phyloP scores from a whole-genome alignment of 2,888 invertebrate genomes.

The Drosophila nr. perissopoda region DNA sequence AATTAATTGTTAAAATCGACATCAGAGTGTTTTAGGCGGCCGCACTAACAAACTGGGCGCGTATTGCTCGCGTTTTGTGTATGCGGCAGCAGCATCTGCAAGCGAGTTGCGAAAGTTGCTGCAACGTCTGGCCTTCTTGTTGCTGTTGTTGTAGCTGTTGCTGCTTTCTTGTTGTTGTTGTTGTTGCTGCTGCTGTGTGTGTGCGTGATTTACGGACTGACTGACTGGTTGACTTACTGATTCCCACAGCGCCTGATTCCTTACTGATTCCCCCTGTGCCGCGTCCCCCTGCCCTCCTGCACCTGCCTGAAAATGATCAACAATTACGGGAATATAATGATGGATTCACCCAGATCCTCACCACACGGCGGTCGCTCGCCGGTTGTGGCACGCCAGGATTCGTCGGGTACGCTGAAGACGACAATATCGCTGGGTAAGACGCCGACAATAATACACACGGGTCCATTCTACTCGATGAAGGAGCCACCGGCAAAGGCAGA shows the following conservation, averaged over 20 bases:
- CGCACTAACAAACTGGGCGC: slow-evolving; percentile 41
- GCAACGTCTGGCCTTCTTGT: slow-evolving; percentile 67
- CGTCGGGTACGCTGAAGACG: slow-evolving; percentile 98
- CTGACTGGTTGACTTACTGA: slow-evolving; percentile 15
- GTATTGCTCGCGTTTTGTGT: slow-evolving; percentile 39
- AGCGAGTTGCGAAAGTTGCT: slow-evolving; percentile 58
- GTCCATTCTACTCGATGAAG: slow-evolving; percentile 99
- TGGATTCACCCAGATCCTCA: slow-evolving; percentile 98
- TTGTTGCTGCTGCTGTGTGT: slow-evolving; percentile 42
- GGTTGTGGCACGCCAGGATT: slow-evolving; percentile 97
- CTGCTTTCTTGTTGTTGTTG: slow-evolving; percentile 25
- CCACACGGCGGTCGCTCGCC: slow-evolving; percentile 98
- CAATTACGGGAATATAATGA: slow-evolving; percentile 89
- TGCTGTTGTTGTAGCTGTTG: slow-evolving; percentile 52
- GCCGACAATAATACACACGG: slow-evolving; percentile 98
- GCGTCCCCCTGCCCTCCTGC: slow-evolving; percentile 1
- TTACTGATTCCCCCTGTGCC: slow-evolving; percentile 7
- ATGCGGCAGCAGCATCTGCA: slow-evolving; percentile 57
- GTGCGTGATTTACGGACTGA: slow-evolving; percentile 24
- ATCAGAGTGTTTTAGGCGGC: slow-evolving; percentile 39
- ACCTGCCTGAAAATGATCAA: slow-evolving; percentile 77
- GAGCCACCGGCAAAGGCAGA: slow-evolving; percentile 97
- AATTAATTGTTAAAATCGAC: slow-evolving; percentile 45
- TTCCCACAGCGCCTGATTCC: slow-evolving; percentile 3
- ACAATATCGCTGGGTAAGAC: slow-evolving; percentile 98